phyloP scores from a whole-genome alignment of 2,797 vertebrate species.

The Aphelocoma californica region DNA sequence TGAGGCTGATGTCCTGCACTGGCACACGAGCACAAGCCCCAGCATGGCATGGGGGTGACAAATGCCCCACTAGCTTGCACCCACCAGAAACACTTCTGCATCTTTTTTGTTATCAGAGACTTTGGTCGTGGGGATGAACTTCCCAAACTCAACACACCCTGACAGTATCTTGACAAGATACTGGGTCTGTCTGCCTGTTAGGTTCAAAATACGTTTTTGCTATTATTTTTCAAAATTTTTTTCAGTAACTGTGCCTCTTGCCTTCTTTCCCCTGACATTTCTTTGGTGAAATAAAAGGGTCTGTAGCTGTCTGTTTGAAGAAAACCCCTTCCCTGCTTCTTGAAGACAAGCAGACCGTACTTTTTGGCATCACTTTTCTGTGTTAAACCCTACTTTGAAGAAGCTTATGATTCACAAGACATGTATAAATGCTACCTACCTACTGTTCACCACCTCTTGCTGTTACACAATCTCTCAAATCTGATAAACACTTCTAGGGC shows the following conservation, averaged over 20 bases:
- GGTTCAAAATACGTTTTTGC: background rate
- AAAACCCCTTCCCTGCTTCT: background rate
- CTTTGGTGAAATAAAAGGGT: background rate
- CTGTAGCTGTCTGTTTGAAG: background rate
- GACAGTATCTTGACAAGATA: background rate
- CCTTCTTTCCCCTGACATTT: background rate
- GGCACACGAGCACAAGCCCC: fast-evolving
- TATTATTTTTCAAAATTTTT: background rate
- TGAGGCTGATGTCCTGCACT: background rate
- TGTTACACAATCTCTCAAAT: slow-evolving; percentile 33
- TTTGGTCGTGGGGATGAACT: background rate
- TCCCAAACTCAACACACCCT: background rate
- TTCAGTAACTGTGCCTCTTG: background rate
- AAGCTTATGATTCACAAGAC: slow-evolving; percentile 14
- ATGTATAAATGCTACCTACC: slow-evolving; percentile 7
- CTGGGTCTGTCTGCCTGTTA: background rate
- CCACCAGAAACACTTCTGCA: background rate
- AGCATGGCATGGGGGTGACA: fast-evolving
- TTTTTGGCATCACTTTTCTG: background rate
- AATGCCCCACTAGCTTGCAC: background rate
- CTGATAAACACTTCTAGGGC: slow-evolving; percentile 22
- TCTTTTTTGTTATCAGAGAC: background rate
- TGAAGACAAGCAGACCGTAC: background rate
- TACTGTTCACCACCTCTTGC: background rate
- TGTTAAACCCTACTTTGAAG: background rate